phyloP scores from a whole-genome alignment of 2,888 invertebrate genomes.

The Tenthredo scrophulariae region DNA sequence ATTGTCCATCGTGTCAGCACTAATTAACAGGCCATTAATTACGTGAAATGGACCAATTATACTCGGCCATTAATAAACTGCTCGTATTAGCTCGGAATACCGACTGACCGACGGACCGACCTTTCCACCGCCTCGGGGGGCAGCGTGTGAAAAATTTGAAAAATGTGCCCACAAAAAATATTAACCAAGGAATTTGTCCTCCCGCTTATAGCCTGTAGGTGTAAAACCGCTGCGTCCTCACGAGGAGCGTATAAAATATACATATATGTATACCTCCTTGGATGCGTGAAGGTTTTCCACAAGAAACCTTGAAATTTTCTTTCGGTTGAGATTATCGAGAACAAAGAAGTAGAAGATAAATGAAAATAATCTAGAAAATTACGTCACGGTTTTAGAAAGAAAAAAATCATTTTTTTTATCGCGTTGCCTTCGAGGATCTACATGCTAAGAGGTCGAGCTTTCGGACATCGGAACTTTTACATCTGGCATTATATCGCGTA shows the following conservation, averaged over 20 bases:
- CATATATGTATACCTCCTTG: neutral
- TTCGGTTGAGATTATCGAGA: neutral
- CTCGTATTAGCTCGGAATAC: conserved; percentile 54
- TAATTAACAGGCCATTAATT: conserved; percentile 71
- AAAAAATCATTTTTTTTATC: neutral
- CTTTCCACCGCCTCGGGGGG: conserved; percentile 42
- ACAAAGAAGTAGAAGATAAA: neutral
- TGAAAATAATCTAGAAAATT: neutral
- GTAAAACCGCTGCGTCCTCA: neutral
- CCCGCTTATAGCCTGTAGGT: neutral
- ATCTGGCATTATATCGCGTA: neutral
- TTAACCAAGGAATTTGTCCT: conserved; percentile 47
- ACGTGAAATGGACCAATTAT: conserved; percentile 69
- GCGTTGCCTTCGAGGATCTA: neutral
- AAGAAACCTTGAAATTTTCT: conserved; percentile 20
- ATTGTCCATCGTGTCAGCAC: conserved; percentile 66
- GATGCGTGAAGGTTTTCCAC: conserved; percentile 15
- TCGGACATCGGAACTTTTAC: neutral
- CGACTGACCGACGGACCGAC: conserved; percentile 52
- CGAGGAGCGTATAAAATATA: neutral
- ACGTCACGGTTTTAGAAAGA: neutral
- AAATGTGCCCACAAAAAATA: conserved; percentile 46
- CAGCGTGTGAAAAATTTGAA: conserved; percentile 53
- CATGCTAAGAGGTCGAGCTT: neutral
- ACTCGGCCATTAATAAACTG: conserved; percentile 67